Evolutionary conservation across 2,113 vertebrate genomes (phyloP), one percentile per base, ranked within the genome.

Genomic region (Ailuropoda melanoleuca): DNA sequence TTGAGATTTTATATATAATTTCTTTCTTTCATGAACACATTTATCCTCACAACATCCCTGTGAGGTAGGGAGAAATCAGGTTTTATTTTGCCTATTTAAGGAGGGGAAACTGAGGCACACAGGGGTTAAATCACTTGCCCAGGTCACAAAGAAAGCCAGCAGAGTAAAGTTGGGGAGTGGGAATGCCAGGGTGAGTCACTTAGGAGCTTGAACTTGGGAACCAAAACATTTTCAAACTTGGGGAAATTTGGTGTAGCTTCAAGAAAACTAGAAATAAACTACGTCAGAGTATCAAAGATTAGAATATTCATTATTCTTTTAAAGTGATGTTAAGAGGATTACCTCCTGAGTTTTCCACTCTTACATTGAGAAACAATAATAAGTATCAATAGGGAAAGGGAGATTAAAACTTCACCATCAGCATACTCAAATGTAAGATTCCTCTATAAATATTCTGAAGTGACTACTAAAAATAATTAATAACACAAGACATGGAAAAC

Each of bases 11-110:
- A 90, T 97, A 90, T 97, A 96, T 95, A 90, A 97, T 80, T 93
- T 95, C 56, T 97, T 97, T 95, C 83, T 97, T 95, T 50, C 64
- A 96, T 88, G 80, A 97, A 97, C 68, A 97, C 88, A 98, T 93
- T 96, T 95, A 96, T 97, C 97, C 97, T 98, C 97, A 98, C 97
- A 98, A 98, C 97, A 98, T 95, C 97, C 96, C 97, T 98, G 95
- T 97, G 97, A 98, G 97, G 98, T 97, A 98, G 97, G 97, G 94
- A 88, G 55, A 93, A 94, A 97, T 72, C 83, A 94, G 37, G 37
- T 90, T 96, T 90, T 95, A 64, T 74, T 95, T 74, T 82, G 87
- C 82, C 92, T 94, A 97, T 95, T 95, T 97, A 58, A 96, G 56
- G 53, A 86, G 24, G 68, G 56, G 23, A 97, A 95, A 93, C 6